Base-by-base conservation (phyloP, 2,113 vertebrate species). In the Osmerus eperlanus region DNA sequence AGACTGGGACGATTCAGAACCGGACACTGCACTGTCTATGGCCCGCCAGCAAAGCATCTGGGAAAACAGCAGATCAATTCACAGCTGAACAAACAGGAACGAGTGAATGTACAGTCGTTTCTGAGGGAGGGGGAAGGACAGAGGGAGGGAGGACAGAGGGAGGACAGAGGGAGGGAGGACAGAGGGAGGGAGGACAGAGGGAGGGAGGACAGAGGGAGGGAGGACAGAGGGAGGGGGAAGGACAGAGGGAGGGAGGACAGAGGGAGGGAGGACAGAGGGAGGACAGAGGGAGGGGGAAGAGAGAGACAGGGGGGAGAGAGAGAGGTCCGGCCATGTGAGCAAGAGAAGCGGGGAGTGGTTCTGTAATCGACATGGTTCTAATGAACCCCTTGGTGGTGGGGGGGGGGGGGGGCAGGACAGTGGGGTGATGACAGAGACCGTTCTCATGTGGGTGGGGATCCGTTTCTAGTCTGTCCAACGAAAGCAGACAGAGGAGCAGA, bases 401-500 rank as follows among this genome's bases (percentile, higher is more conserved):
- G 83, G 82, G 81, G 78, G 65, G 21, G 70, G 70, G 65, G 58
- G 78, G 81, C 77, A 23, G 23, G 72, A 71, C 83, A 75, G 73
- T 78, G 61, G 77, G 76, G 74, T 77, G 84, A 87, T 88, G 88
- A 89, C 74, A 81, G 83, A 86, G 71, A 82, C 71, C 78, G 81
- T 80, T 86, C 75, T 81, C 77, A 67, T 82, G 81, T 86, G 84
- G 83, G 85, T 81, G 84, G 74, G 86, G 80, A 87, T 84, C 77
- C 82, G 86, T 90, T 85, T 84, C 86, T 80, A 84, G 78, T 28
- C 19, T 73, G 73, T 83, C 85, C 85, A 90, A 88, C 76, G 67
- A 85, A 85, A 90, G 81, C 85, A 86, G 82, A 87, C 83, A 84
- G 80, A 70, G 59, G 73, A 78, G 80, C 51, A 69, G 83, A 80